These are phyloP conservation scores for Pteromalus puparum DNA, from an alignment of 1,140 invertebrate genomes.

Conservation along the genomic window DNA sequence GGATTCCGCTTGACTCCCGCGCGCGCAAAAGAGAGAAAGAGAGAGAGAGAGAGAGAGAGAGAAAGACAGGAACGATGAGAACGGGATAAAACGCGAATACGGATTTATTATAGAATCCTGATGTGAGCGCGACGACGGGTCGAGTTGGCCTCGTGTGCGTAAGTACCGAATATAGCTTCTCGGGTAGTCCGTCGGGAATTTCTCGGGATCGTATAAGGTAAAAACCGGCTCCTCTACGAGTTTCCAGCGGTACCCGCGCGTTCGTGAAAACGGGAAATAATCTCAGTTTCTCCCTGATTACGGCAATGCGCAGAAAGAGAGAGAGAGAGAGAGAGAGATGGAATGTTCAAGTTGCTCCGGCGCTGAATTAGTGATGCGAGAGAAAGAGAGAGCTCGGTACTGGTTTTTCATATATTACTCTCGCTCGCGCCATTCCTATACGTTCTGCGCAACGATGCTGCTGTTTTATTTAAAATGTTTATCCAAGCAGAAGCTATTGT, in stretches of 20 bases:
- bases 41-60: neutral
- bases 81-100: constrained; percentile 22
- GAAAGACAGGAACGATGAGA: neutral
- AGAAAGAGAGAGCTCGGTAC: neutral
- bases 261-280: neutral
- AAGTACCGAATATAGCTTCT: neutral
- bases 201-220: neutral
- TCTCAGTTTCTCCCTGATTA: neutral
- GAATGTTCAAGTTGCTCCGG: neutral
- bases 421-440: neutral
- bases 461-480: too few species aligned
- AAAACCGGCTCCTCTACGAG: neutral
- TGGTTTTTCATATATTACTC: neutral
- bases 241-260: neutral
- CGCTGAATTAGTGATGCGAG: neutral
- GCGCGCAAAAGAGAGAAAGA: neutral
- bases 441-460: neutral
- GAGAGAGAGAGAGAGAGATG: too few species aligned
- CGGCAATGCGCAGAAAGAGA: neutral
- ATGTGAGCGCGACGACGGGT: neutral
- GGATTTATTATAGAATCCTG: constrained; percentile 12
- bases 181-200: neutral
- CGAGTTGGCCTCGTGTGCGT: neutral
- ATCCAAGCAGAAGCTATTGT: too few species aligned
- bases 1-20: neutral